Conservation (phyloP, 2,797 vertebrate species). For the Lutjanus campechanus region DNA sequence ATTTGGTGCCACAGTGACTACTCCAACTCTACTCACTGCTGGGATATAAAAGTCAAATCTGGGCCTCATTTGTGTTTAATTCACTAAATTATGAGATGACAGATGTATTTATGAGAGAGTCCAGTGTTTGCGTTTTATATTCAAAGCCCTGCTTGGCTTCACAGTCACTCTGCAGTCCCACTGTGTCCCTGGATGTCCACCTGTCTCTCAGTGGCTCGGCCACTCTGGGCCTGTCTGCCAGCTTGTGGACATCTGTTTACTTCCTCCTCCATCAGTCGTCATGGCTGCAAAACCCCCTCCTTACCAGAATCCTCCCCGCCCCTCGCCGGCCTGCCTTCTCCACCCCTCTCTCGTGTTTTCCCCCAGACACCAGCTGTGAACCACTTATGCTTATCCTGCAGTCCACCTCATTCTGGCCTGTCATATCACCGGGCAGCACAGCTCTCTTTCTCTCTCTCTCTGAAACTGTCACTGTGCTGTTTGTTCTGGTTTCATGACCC, state of each 20-base stretch:
- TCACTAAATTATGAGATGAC: conserved; percentile 13
- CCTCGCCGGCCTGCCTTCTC: conserved; percentile 47
- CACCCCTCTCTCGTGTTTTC: conserved; percentile 73
- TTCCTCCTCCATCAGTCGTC: conserved; percentile 80
- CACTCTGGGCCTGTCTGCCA: conserved; percentile 76
- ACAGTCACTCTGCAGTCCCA: conserved; percentile 53
- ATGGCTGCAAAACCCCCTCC: conserved; percentile 68
- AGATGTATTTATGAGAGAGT: conserved; percentile 50
- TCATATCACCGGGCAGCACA: conserved; percentile 34
- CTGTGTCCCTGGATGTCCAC: conserved; percentile 76
- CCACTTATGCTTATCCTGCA: conserved; percentile 76
- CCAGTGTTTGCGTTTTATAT: conserved; percentile 21
- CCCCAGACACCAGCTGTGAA: conserved; percentile 82
- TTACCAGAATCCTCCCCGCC: conserved; percentile 50
- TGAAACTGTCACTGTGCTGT: conserved; percentile 4
- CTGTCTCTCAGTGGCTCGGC: conserved; percentile 70
- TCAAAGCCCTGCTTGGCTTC: conserved; percentile 49
- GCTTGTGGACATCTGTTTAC: conserved; percentile 87
- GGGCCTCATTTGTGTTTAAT: conserved; percentile 10
- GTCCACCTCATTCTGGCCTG: conserved; percentile 51
- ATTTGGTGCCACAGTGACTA: background rate
- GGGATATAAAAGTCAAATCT: conserved; percentile 8
- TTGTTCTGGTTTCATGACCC: background rate
- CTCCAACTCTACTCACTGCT: background rate
- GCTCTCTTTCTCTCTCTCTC: background rate